Evolutionary conservation across 1,140 invertebrate genomes (phyloP).

Genomic region (Bombus pascuorum): DNA sequence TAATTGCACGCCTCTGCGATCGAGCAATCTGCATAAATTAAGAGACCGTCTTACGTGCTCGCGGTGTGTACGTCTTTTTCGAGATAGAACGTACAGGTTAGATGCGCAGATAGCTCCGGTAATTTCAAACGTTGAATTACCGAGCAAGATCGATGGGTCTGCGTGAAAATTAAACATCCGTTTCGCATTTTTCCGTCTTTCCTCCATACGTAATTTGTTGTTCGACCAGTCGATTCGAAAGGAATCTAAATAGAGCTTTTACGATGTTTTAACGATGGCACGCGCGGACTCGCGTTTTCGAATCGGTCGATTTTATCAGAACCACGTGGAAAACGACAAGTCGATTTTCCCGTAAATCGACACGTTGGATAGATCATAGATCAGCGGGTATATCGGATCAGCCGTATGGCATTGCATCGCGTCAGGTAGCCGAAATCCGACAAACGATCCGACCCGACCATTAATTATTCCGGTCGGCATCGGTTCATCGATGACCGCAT

Average conservation of each 20-base stretch:
- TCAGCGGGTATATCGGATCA: not conserved
- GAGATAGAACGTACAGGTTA: not conserved
- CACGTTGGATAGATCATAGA: not conserved
- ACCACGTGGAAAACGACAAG: not conserved
- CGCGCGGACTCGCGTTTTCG: not conserved
- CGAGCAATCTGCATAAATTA: slow-evolving; percentile 71
- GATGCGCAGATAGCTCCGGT: not conserved
- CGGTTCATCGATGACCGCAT: not conserved
- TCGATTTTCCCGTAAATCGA: not conserved
- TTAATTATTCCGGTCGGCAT: not conserved
- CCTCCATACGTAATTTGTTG: too few relatives aligned
- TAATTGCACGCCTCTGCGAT: slow-evolving; percentile 64
- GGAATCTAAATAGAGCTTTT: too few relatives aligned
- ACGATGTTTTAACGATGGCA: too few relatives aligned
- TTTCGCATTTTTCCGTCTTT: not conserved
- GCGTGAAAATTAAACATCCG: slow-evolving; percentile 12
- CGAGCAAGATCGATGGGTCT: not conserved
- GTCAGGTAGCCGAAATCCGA: not conserved
- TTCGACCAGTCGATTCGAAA: too few relatives aligned
- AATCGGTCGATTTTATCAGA: not conserved
- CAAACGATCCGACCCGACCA: not conserved
- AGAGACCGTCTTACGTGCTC: slow-evolving; percentile 18
- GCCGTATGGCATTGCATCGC: not conserved
- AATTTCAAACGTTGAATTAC: slow-evolving; percentile 10
- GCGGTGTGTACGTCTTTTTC: slow-evolving; percentile 17